Base-by-base conservation (phyloP, 2,113 vertebrate genomes). In the Otolemur garnettii region DNA sequence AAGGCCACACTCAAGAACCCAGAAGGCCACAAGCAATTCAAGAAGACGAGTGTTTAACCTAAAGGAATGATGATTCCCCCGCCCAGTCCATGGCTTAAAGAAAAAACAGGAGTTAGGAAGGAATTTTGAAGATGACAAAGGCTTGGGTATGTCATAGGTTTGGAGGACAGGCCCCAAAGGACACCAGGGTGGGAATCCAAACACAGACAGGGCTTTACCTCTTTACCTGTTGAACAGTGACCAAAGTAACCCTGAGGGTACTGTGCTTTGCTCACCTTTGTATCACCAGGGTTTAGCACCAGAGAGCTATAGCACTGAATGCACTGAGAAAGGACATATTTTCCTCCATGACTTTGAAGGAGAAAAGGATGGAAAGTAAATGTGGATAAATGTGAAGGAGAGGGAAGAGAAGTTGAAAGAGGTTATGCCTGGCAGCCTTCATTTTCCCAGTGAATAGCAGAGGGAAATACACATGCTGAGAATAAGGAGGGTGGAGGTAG, bases 371-470 rank as follows among this genome's bases (percentile, higher is more conserved):
- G 21, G 69, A 79, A 26, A 88, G 75, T 59, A 57, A 85, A n/a
- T 64, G 35, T 55, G 66, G 30, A 24, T 92, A 64, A 33, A 57
- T 66, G 45, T 75, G 77, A 66, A 68, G 30, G 62, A 53, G 42
- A 87, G 81, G 28, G n/a, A 38, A 84, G n/a, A 88, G 35, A 82
- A 21, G 62, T 69, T 24, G 8, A 77, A 66, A 72, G 86, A 78
- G 45, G 22, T 71, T 53, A 38, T 64, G 59, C 14, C 75, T 90
- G 94, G 64, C 15, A n/a, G 38, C n/a, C 85, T 64, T 95, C 53
- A 13, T 92, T 50, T 84, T 45, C 30, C 53, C 35, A 38, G 28
- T 28, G 71, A 80, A 35, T 22, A 64, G 33, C 83, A 59, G 28
- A 83, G 68, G 69, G 38, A 68, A 75, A 57, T 69, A 1, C 7